Evolutionary conservation across 2,888 invertebrate species (phyloP).

Genomic region (Drosophila kambysellisi): DNA sequence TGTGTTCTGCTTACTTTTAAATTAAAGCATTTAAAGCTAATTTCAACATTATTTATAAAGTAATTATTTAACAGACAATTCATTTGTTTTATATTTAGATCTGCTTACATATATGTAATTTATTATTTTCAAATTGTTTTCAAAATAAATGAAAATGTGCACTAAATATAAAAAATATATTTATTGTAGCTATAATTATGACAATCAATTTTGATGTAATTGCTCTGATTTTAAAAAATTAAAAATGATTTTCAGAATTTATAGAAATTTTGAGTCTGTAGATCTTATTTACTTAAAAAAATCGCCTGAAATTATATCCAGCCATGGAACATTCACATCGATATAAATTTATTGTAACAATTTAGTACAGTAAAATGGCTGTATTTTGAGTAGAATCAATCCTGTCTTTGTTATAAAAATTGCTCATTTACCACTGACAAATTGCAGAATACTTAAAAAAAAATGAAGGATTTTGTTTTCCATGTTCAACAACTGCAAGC

Average conservation of each 20-base stretch:
- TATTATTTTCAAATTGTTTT: neutral
- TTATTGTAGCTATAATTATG: neutral
- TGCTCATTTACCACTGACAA: neutral
- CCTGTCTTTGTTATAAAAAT: neutral
- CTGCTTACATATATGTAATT: neutral
- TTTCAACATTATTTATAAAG: neutral
- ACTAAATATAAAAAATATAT: neutral
- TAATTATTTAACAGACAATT: neutral
- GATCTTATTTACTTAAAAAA: neutral
- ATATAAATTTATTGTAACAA: neutral
- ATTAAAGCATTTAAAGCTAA: neutral
- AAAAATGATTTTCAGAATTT: too few relatives aligned
- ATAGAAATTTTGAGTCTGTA: neutral
- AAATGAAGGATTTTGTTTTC: neutral
- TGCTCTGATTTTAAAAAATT: neutral
- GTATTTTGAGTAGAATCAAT: neutral
- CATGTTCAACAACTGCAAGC: too few relatives aligned
- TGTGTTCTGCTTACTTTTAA: neutral
- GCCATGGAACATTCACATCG: neutral
- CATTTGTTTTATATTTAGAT: neutral
- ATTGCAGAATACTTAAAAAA: neutral
- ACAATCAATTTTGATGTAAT: rapidly evolving
- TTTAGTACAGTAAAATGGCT: neutral
- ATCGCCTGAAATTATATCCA: neutral
- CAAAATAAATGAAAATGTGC: neutral